Conservation (phyloP, 2,888 invertebrate genomes). For the Philereme vetulata region DNA sequence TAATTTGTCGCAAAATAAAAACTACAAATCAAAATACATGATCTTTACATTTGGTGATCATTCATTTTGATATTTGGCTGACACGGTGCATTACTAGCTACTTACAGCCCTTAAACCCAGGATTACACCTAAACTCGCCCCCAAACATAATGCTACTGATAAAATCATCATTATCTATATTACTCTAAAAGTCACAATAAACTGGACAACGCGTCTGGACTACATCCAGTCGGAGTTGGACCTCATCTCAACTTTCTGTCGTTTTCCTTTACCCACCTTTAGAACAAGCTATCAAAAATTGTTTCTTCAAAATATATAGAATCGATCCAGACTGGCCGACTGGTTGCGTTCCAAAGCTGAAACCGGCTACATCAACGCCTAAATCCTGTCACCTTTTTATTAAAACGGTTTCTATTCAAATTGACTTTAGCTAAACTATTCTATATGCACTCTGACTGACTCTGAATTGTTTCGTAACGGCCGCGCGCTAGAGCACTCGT, state of each 20-base stretch:
- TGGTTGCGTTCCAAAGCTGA: conserved; percentile 12
- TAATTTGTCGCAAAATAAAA: conserved; percentile 25
- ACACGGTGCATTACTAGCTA: conserved; percentile 42
- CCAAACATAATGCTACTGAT: conserved; percentile 41
- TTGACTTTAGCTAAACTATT: conserved; percentile 29
- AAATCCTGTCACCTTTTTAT: conserved; percentile 14
- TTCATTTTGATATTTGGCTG: conserved; percentile 35
- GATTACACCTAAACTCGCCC: conserved; percentile 43
- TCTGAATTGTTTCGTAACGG: conserved; percentile 1
- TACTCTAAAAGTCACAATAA: conserved; percentile 35
- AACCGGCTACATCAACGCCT: conserved; percentile 8
- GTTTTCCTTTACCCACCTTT: background rate
- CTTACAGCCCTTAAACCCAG: conserved; percentile 44
- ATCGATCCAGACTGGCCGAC: background rate
- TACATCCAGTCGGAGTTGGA: conserved; percentile 4
- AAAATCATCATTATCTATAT: conserved; percentile 37
- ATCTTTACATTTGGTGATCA: conserved; percentile 14
- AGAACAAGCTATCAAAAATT: background rate
- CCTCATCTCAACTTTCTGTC: background rate
- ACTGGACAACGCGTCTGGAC: conserved; percentile 46
- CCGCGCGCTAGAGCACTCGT: conserved; percentile 20
- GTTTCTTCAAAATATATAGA: background rate
- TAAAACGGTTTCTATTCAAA: conserved; percentile 18
- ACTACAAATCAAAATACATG: conserved; percentile 26
- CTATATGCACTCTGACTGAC: conserved; percentile 32